Conservation (phyloP, 2,888 invertebrate genomes). For the Odontothrips loti region DNA sequence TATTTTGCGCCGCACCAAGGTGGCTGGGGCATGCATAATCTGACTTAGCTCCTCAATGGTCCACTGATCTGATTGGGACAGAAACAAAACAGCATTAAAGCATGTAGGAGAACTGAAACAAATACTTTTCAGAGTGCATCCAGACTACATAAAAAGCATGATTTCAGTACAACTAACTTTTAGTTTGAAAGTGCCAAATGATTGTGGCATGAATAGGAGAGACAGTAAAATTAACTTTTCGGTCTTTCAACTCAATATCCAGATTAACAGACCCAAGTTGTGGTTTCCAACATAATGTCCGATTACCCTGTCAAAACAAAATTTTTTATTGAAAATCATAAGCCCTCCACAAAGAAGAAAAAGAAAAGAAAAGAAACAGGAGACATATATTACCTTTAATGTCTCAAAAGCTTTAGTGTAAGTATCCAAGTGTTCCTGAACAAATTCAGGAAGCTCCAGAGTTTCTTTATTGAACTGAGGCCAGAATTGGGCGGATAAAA, state of each 20-base stretch:
- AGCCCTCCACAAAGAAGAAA: not conserved
- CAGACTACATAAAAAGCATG: conserved; percentile 30
- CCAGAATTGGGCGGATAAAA: conserved; percentile 98
- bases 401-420: conserved; percentile 89
- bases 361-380: not conserved
- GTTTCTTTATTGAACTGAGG: conserved; percentile 94
- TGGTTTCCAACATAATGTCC: conserved; percentile 90
- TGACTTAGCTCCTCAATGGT: conserved; percentile 78
- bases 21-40: conserved; percentile 80
- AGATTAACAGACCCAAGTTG: conserved; percentile 88
- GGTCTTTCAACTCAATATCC: conserved; percentile 80
- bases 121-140: not conserved
- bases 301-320: conserved; percentile 59
- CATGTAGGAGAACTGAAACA: conserved; percentile 36
- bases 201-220: conserved; percentile 92
- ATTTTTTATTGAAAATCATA: not conserved
- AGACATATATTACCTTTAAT: conserved; percentile 62
- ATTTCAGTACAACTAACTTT: conserved; percentile 52
- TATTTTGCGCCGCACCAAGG: conserved; percentile 78
- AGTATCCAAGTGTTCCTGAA: conserved; percentile 74
- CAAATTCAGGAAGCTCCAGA: conserved; percentile 74
- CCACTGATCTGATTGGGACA: conserved; percentile 63
- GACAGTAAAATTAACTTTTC: conserved; percentile 71
- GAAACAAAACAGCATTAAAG: too few species aligned
- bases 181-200: conserved; percentile 87